These are phyloP conservation scores for Notocelia uddmanniana DNA, from an alignment of 2,888 invertebrate genomes.

Conservation along the genomic window DNA sequence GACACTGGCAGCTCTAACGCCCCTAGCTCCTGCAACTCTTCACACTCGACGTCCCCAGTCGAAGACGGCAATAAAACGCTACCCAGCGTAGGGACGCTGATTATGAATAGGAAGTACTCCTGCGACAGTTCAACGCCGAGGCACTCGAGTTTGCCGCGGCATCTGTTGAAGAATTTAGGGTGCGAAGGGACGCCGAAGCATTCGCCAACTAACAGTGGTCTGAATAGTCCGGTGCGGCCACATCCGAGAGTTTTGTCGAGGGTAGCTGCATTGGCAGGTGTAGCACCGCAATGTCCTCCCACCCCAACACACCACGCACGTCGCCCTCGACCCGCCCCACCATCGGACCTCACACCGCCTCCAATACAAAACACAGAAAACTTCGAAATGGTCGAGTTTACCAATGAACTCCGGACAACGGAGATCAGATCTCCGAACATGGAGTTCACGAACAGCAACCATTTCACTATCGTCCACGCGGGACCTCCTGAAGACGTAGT, in stretches of 20 bases:
- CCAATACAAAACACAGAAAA: constrained; percentile 78
- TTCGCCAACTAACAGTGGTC: constrained; percentile 68
- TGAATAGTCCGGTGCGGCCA: constrained; percentile 79
- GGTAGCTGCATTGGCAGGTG: constrained; percentile 85
- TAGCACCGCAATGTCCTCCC: constrained; percentile 91
- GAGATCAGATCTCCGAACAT: constrained; percentile 84
- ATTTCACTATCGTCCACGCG: constrained; percentile 83
- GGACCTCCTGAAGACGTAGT: constrained; percentile 82
- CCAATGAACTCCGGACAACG: constrained; percentile 80
- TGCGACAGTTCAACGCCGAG: constrained; percentile 76
- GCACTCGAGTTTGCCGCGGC: constrained; percentile 79
- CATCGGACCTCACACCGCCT: constrained; percentile 81
- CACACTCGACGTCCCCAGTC: constrained; percentile 75
- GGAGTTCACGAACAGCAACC: constrained; percentile 85
- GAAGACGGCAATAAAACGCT: constrained; percentile 67
- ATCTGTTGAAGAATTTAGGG: constrained; percentile 75
- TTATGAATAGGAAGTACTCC: constrained; percentile 79
- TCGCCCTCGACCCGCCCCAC: constrained; percentile 86
- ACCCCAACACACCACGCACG: constrained; percentile 95
- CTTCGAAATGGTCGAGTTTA: constrained; percentile 81
- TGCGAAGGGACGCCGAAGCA: constrained; percentile 78
- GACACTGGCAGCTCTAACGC: constrained; percentile 73
- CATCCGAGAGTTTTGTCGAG: constrained; percentile 88
- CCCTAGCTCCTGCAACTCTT: constrained; percentile 77
- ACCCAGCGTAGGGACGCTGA: constrained; percentile 75